Base-by-base conservation (phyloP, 2,113 vertebrate species). In the Charadrius vociferus region DNA sequence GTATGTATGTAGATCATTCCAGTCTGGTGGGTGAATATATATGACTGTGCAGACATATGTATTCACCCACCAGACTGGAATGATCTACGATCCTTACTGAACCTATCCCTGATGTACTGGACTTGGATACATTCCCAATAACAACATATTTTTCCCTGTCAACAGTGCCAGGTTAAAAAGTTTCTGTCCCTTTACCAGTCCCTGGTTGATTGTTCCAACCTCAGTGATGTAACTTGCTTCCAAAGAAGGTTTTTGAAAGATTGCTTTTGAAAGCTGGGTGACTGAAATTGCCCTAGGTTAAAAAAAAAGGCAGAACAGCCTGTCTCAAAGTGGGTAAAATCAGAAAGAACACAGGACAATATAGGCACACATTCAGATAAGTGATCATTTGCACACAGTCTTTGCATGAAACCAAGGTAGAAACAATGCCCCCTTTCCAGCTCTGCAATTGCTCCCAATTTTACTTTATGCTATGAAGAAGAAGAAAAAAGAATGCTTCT, bases 21-120 rank as follows among this genome's bases (percentile, higher is more conserved):
- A 22, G 23, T 50, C 17, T 1, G 2, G 68, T n/a, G n/a, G 37
- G 17, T 78, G 30, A 82, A 63, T 68, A 72, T 30, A 23, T 53
- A n/a, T 14, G 10, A 53, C 24, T 53, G 19, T 16, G 29, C 13
- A 56, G 34, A 11, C 6, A 30, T 2, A 10, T 10, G 50, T 29
- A 49, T 45, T 73, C 16, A 61, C 6, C 3, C 16, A 50, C 4
- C 0, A 0, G 14, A 73, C 20, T 67, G 20, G 30, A 61, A 8
- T 65, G 7, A 52, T 34, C 5, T 62, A 53, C 2, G 3, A 16
- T 41, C 47, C 10, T 72, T 34, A 71, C 6, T 72, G 41, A 82
- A 86, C 5, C 16, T 27, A 17, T n/a, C 12, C 23, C 21, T 80
- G 19, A 59, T 24, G 9, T 34, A 29, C 7, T 84, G 9, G 11